Percentiles rank a stretch among this genome's conserved stretches.
Evolutionary conservation across 2,113 vertebrate species (phyloP).

Genomic region (Drymodes brunneopygia): DNA sequence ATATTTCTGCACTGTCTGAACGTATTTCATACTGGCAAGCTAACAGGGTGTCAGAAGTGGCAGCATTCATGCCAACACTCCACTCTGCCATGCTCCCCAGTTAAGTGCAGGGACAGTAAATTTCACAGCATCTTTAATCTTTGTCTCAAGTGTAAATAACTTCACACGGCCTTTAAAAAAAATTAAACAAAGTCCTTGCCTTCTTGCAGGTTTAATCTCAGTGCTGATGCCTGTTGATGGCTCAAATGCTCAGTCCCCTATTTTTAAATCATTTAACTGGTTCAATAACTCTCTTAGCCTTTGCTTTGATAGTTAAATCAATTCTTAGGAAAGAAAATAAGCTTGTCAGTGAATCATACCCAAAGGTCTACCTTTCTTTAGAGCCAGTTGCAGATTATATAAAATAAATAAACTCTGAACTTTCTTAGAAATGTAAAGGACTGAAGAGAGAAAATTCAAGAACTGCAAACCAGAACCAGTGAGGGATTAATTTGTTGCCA

Average conservation of each 20-base stretch:
- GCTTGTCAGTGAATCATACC: neutral
- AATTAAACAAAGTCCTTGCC: neutral
- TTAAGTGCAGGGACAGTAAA: slow-evolving; percentile 13
- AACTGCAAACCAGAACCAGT: neutral
- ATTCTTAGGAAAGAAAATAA: slow-evolving; percentile 32
- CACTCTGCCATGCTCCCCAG: neutral
- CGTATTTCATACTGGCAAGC: neutral
- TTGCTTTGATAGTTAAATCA: slow-evolving; percentile 59
- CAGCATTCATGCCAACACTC: neutral
- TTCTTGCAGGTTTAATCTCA: slow-evolving; percentile 10
- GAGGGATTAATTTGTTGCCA: neutral
- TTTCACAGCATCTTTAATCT: slow-evolving; percentile 30
- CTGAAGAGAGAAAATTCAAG: neutral
- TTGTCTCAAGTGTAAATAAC: slow-evolving; percentile 33
- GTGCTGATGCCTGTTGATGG: neutral
- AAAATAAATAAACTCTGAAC: slow-evolving; percentile 21
- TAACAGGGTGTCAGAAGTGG: slow-evolving; percentile 1
- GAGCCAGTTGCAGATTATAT: neutral
- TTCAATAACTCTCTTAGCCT: slow-evolving; percentile 36
- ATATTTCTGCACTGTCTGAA: neutral
- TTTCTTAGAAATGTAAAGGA: neutral
- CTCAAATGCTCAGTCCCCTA: neutral
- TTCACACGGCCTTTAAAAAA: neutral
- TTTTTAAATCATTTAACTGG: slow-evolving; percentile 24
- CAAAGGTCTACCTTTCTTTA: neutral